phyloP scores from a whole-genome alignment of 2,113 vertebrate species.

The Amphiprion percula region DNA sequence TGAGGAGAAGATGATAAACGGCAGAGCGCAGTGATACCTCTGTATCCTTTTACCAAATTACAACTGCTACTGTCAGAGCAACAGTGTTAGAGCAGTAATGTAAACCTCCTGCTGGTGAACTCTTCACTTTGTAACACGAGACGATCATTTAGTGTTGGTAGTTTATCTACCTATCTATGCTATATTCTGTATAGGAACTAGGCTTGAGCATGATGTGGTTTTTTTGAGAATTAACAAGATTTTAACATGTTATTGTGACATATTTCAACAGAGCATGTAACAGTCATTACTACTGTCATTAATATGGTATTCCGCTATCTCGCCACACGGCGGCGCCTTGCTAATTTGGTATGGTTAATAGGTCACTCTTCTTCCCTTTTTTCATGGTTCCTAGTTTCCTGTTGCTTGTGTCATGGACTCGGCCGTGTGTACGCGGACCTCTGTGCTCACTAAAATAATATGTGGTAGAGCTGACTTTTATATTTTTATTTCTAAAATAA shows the following conservation, averaged over 20 bases:
- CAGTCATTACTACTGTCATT: too few species aligned
- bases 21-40: conserved; percentile 87
- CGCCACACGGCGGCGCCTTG: too few species aligned
- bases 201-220: neutral
- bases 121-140: conserved; percentile 57
- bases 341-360: too few species aligned
- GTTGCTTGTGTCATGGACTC: too few species aligned
- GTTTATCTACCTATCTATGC: neutral
- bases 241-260: neutral
- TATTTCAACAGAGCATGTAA: neutral
- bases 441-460: too few species aligned
- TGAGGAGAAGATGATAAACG: conserved; percentile 88
- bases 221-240: neutral
- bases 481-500: too few species aligned
- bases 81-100: conserved; percentile 63
- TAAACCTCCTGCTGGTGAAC: conserved; percentile 49
- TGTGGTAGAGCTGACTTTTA: too few species aligned
- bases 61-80: conserved; percentile 62
- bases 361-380: too few species aligned
- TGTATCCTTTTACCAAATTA: conserved; percentile 78
- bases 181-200: neutral
- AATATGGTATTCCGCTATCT: too few species aligned
- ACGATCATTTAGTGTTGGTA: conserved; percentile 10
- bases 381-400: too few species aligned
- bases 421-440: too few species aligned